Percentiles rank a stretch among this genome's conserved stretches.
Conservation (phyloP, 2,113 vertebrate genomes). For the Nothobranchius kuhntae region DNA sequence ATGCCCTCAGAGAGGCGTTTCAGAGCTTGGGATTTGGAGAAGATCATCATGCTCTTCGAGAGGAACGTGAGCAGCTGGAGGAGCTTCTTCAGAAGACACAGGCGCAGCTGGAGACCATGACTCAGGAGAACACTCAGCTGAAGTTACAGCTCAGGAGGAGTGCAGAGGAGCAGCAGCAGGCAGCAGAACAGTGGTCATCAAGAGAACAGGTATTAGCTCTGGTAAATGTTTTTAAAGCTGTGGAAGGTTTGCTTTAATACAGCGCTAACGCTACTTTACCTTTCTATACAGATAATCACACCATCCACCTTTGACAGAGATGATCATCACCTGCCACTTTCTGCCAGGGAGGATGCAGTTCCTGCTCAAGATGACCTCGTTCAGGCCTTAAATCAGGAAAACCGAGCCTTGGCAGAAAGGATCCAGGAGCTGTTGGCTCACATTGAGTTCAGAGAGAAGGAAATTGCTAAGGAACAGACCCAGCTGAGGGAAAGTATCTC, state of each 20-base stretch:
- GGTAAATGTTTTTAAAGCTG: not conserved
- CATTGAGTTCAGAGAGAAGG: conserved; percentile 45
- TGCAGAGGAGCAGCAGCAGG: conserved; percentile 11
- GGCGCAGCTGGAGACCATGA: conserved; percentile 37
- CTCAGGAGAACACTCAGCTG: conserved; percentile 55
- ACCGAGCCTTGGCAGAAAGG: conserved; percentile 62
- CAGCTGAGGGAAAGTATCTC: conserved; percentile 17
- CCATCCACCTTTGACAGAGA: not conserved
- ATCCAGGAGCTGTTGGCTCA: conserved; percentile 62
- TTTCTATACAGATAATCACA: conserved; percentile 32
- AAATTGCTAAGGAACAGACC: conserved; percentile 23
- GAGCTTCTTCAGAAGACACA: conserved; percentile 42
- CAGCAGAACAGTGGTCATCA: conserved; percentile 15
- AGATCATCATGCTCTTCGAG: conserved; percentile 40
- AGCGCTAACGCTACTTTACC: not conserved
- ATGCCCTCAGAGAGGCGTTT: conserved; percentile 43
- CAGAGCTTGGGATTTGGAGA: conserved; percentile 36
- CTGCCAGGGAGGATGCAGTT: conserved; percentile 13
- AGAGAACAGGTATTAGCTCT: conserved; percentile 36
- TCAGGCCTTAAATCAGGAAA: conserved; percentile 74
- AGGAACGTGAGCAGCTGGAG: conserved; percentile 44
- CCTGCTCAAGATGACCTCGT: conserved; percentile 50
- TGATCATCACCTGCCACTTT: conserved; percentile 9
- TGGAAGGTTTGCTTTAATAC: not conserved
- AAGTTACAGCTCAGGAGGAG: conserved; percentile 46